phyloP scores from a whole-genome alignment of 2,113 vertebrate genomes.

The Hiodon tergisus region DNA sequence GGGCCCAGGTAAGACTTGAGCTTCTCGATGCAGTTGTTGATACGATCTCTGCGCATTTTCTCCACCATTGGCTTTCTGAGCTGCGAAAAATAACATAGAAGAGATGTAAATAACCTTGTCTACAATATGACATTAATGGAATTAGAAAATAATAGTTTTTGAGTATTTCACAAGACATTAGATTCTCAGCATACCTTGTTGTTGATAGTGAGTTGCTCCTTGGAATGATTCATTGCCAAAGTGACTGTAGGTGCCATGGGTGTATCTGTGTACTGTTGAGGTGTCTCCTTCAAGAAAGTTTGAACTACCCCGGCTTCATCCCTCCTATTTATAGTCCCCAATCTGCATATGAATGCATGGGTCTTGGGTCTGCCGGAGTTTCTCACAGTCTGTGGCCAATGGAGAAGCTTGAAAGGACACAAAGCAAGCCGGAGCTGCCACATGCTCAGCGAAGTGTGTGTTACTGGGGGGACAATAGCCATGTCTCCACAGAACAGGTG shows the following conservation, averaged over 20 bases:
- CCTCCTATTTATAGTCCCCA: conserved; percentile 18
- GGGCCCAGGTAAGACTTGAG: conserved; percentile 20
- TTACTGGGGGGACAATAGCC: conserved; percentile 30
- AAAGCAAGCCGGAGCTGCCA: conserved; percentile 26
- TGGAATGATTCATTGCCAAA: conserved; percentile 11
- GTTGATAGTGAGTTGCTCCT: conserved; percentile 10
- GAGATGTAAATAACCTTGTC: neutral
- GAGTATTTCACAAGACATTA: neutral
- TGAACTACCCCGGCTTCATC: conserved; percentile 8
- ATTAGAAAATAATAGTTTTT: neutral
- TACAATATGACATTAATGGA: neutral
- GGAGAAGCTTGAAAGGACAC: conserved; percentile 27
- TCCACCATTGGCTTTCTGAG: conserved; percentile 19
- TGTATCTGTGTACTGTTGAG: conserved; percentile 18
- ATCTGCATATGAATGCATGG: conserved; percentile 47
- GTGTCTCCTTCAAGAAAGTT: neutral
- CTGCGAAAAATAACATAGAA: neutral
- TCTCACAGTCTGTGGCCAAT: conserved; percentile 45
- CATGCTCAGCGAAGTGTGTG: conserved; percentile 29
- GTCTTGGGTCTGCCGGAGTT: conserved; percentile 38
- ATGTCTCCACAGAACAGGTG: conserved; percentile 28
- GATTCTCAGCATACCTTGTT: conserved; percentile 11
- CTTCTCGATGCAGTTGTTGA: conserved; percentile 15
- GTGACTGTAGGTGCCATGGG: conserved; percentile 15
- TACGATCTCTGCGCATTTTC: conserved; percentile 22